These are phyloP conservation scores for Neoniphon sammara DNA, from an alignment of 2,797 vertebrate genomes.

Conservation along the genomic window DNA sequence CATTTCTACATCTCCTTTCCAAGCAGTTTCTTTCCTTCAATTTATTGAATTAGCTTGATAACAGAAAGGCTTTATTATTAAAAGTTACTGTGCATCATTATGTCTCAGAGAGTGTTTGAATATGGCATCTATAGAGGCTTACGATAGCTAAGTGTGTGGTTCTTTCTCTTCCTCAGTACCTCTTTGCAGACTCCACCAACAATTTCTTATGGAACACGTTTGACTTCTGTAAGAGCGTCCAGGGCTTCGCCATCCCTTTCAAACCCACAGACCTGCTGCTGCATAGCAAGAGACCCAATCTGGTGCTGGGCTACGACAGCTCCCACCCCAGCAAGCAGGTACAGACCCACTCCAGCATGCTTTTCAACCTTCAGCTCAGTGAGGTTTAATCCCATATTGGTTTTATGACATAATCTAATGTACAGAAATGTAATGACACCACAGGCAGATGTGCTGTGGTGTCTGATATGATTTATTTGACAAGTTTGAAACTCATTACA, in stretches of 20 bases:
- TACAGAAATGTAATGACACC: too few species aligned
- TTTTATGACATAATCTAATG: too few species aligned
- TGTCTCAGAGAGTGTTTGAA: neutral
- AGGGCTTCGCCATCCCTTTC: conserved; percentile 91
- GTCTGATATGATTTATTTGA: too few species aligned
- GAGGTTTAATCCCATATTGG: too few species aligned
- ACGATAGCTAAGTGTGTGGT: neutral
- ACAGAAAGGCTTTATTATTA: neutral
- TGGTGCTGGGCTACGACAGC: conserved; percentile 93
- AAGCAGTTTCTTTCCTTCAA: neutral
- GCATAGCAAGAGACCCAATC: conserved; percentile 85
- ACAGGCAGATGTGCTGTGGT: too few species aligned
- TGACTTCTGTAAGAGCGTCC: conserved; percentile 91
- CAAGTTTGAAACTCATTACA: too few species aligned
- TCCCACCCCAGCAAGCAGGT: conserved; percentile 96
- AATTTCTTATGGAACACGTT: conserved; percentile 94
- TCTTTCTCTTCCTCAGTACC: conserved; percentile 84
- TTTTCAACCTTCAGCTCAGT: too few species aligned
- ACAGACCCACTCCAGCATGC: neutral
- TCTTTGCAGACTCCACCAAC: conserved; percentile 91
- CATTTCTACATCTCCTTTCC: neutral
- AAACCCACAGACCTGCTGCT: conserved; percentile 93
- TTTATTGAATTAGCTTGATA: neutral
- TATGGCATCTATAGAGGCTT: too few species aligned
- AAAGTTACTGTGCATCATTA: neutral